Evolutionary conservation across 2,888 invertebrate species (phyloP), one percentile per base, ranked within the genome.

Genomic region (Calameuta idolon): DNA sequence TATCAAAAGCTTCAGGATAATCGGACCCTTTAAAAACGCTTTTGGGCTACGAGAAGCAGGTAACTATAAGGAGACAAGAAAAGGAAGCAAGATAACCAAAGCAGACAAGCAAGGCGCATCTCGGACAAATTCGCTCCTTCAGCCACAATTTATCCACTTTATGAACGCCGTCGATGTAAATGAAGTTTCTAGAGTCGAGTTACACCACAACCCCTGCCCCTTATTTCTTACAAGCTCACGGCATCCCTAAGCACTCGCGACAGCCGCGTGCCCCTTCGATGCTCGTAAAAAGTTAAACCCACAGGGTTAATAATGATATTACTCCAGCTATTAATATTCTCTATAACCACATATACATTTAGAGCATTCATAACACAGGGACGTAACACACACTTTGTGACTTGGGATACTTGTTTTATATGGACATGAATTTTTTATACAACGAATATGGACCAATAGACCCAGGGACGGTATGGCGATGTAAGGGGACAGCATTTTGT

Each of bases 121-220:
- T 15, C 15, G 69, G 30, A 30, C 69, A 68, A 37, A n/a, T 33
- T 79, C 74, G 69, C 23, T 34, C 33, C 73, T 23, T 79, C 30
- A 77, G 76, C 55, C 74, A 78, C 83, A 83, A 87, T 87, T 87
- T 85, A 87, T 86, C 82, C 86, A 79, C 86, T 86, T 86, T 86
- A 86, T 83, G 84, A 87, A 81, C 77, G 82, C 81, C 80, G 82
- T 82, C 80, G 82, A 85, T 85, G 85, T 83, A 84, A 86, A 86
- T 86, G 83, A 83, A 83, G 83, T 81, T 85, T 82, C 79, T 79
- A 69, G 33, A 69, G 74, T 73, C 69, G 79, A 82, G 80, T 78
- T 77, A 33, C 40, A 40, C 40, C 40, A 40, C 40, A 40, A 4
- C 15, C 15, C 15, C 40, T 40, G 15, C 40, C 40, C 15, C 15